phyloP scores from a whole-genome alignment of 2,888 invertebrate genomes.

The Clunio marinus region DNA sequence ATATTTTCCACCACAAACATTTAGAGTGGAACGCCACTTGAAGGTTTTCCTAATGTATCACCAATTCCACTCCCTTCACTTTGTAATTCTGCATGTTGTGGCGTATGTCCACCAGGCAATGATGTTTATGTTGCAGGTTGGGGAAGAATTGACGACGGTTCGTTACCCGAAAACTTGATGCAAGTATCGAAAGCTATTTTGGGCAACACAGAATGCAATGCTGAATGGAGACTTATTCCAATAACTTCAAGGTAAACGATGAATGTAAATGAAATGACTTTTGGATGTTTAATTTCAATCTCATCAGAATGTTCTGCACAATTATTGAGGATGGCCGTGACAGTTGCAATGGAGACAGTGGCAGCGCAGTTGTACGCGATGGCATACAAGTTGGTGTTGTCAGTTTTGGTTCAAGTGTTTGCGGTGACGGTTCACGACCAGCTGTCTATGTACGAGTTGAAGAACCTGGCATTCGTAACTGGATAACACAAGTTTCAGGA shows the following conservation, averaged over 20 bases:
- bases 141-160: conserved; percentile 26
- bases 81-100: conserved; percentile 15
- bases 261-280: too few relatives aligned
- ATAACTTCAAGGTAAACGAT: too few relatives aligned
- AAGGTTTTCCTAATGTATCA: background rate
- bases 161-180: background rate
- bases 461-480: background rate
- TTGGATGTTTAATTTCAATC: too few relatives aligned
- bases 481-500: too few relatives aligned
- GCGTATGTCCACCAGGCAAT: background rate
- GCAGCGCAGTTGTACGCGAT: background rate
- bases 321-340: background rate
- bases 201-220: background rate
- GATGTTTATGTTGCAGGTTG: conserved; percentile 18
- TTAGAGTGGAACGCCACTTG: conserved; percentile 9
- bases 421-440: background rate
- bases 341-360: background rate
- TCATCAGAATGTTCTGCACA: background rate
- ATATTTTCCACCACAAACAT: background rate
- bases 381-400: conserved; percentile 4
- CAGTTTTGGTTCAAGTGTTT: background rate
- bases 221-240: background rate
- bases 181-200: conserved; percentile 5
- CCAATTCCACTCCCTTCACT: background rate
- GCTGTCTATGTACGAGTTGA: background rate